phyloP scores from a whole-genome alignment of 2,113 vertebrate species.

The Atlantisia rogersi region DNA sequence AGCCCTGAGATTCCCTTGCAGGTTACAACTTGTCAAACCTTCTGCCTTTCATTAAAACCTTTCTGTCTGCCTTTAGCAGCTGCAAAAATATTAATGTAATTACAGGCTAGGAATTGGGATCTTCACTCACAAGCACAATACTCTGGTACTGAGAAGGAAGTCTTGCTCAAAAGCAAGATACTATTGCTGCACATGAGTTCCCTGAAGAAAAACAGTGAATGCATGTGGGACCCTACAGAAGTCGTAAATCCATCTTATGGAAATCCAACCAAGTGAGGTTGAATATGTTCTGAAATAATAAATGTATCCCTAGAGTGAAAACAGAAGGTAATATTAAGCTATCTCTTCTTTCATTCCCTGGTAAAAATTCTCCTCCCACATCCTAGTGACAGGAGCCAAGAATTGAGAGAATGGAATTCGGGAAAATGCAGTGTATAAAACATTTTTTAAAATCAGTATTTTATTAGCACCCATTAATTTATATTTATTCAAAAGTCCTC shows the following conservation, averaged over 20 bases:
- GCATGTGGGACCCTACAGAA: neutral
- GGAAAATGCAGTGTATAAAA: neutral
- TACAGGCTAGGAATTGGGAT: conserved; percentile 8
- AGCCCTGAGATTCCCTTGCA: neutral
- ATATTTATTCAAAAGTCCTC: neutral
- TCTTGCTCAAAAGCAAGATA: neutral
- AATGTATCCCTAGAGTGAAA: neutral
- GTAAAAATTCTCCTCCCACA: neutral
- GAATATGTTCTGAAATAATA: conserved; percentile 2
- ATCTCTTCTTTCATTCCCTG: neutral
- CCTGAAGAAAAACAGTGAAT: neutral
- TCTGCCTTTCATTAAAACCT: neutral
- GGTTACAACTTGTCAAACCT: conserved; percentile 17
- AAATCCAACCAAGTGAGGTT: neutral
- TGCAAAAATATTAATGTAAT: conserved; percentile 11
- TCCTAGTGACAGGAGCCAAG: neutral
- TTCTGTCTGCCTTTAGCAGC: neutral
- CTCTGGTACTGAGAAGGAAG: neutral
- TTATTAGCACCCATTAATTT: neutral
- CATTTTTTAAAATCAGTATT: neutral
- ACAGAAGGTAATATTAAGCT: neutral
- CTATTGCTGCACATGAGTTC: neutral
- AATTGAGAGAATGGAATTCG: neutral
- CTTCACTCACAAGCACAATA: neutral
- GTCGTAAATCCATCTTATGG: neutral